Base-by-base conservation (phyloP, 2,888 invertebrate species). In the Mesoligia furuncula region DNA sequence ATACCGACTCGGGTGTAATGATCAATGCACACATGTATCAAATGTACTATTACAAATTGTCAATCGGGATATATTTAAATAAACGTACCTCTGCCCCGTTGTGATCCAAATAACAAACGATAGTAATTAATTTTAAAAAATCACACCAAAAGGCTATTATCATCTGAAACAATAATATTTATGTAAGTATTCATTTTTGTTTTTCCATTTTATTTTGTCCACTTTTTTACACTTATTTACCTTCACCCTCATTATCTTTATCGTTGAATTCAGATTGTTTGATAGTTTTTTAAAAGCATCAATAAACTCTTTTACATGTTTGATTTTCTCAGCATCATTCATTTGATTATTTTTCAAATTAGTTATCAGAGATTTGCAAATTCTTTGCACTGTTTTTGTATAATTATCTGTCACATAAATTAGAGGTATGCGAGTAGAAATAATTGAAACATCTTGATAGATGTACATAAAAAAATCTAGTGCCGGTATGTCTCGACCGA, bases 351-450 rank as follows among this genome's bases (percentile, higher is more conserved):
- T 39, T 1, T 71, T 17, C 42, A 77, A 67, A 27, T 76, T 51
- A 61, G 15, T n/a, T 24, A n/a, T 59, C n/a, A 75, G 17, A 0
- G n/a, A 20, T 59, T 75, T 61, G 24, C 61, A 48, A 42, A 77
- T 48, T 1, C 3, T 27, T 15, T 51, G 20, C 8, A 73, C 9
- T 7, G 9, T 61, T 61, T 51, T 75, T 54, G 51, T 66, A 76
- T 76, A 77, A 42, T 67, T 39, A n/a, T 77, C 67, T 15, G 75
- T 2, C 15, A 73, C 20, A 51, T 73, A 70, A 13, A 54, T n/a
- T 15, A 39, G 2, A 27, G 67, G 31, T 15, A 69, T 13, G 2
- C 69, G 73, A 24, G n/a, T 7, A 13, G 54, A 15, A 7, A 3
- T 6, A 54, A 6, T 9, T 1, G 51, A 1, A 1, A 1, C 3